A percentile compares a stretch with the other conserved stretches of the same genome.
phyloP scores from a whole-genome alignment of 2,888 invertebrate genomes.

The Julus scandinavius region DNA sequence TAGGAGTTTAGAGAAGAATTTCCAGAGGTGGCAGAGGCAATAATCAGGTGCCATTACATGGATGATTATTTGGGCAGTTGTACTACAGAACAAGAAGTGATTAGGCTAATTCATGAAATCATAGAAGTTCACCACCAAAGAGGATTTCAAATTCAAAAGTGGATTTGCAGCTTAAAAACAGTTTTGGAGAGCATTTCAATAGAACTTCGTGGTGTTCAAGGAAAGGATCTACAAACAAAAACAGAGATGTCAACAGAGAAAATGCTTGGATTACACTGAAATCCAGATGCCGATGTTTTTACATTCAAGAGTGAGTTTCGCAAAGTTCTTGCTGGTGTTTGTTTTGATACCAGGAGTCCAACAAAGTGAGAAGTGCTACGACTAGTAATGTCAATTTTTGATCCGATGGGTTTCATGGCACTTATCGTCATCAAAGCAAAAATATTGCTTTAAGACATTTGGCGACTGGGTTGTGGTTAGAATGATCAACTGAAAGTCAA shows the following conservation, averaged over 20 bases:
- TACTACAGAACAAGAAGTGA: not conserved
- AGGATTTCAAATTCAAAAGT: not conserved
- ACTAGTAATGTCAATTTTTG: not conserved
- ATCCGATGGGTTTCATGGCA: too few relatives aligned
- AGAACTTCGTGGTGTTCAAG: not conserved
- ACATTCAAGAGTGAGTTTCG: not conserved
- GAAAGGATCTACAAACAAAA: not conserved
- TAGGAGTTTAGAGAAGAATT: not conserved
- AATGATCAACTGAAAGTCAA: not conserved
- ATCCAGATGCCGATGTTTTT: not conserved
- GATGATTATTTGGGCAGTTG: not conserved
- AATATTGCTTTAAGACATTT: not conserved
- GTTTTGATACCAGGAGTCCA: not conserved
- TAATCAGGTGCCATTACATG: too few relatives aligned
- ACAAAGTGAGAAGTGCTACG: not conserved
- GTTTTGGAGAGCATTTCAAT: not conserved
- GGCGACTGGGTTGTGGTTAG: not conserved
- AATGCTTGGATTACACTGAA: not conserved
- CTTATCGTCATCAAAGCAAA: not conserved
- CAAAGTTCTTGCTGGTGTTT: not conserved
- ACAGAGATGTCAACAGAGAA: not conserved
- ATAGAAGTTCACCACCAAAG: not conserved
- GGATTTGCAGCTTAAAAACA: not conserved
- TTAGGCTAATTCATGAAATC: not conserved
- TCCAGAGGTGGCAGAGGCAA: not conserved